phyloP scores from a whole-genome alignment of 2,113 vertebrate genomes.

The Phylloscopus whistleri region DNA sequence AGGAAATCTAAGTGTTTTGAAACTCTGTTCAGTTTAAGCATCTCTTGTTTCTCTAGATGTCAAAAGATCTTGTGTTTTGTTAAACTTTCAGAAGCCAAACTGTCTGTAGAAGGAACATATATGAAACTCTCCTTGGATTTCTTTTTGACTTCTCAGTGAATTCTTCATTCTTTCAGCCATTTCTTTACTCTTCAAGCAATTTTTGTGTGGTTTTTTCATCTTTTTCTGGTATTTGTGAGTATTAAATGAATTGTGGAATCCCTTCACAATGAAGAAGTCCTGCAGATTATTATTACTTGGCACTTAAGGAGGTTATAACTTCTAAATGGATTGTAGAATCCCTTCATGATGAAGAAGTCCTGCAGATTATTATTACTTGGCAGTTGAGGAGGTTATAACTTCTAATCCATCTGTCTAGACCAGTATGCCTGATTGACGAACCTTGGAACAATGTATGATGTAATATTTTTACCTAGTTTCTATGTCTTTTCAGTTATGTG shows the following conservation, averaged over 20 bases:
- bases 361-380: not conserved
- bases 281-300: not conserved
- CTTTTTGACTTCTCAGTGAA: not conserved
- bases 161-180: not conserved
- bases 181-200: not conserved
- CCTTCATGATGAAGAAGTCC: not conserved
- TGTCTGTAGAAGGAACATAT: not conserved
- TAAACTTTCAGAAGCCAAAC: not conserved
- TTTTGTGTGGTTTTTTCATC: not conserved
- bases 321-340: not conserved
- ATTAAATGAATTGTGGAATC: not conserved
- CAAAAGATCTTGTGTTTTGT: not conserved
- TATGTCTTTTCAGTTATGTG: fast-evolving
- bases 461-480: not conserved
- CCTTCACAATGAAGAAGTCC: not conserved
- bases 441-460: not conserved
- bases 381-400: not conserved
- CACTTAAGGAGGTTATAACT: not conserved
- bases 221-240: not conserved
- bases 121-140: not conserved
- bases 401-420: not conserved
- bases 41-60: not conserved
- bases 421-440: not conserved
- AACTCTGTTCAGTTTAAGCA: not conserved
- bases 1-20: not conserved